Base-by-base conservation (phyloP, 2,113 vertebrate species). In the Colossoma macropomum region DNA sequence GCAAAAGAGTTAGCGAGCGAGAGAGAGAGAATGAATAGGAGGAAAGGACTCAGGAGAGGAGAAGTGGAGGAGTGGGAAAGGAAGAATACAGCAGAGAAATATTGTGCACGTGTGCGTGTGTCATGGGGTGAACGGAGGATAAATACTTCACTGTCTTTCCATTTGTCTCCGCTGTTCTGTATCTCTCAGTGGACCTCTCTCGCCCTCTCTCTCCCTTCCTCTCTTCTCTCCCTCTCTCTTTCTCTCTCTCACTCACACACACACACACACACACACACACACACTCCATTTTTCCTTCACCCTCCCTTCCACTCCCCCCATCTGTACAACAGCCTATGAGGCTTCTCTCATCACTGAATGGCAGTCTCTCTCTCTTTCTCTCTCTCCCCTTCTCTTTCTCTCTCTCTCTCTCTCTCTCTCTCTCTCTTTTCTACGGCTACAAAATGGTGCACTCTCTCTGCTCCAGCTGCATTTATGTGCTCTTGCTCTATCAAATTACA, bases 391-490 rank as follows among this genome's bases (percentile, higher is more conserved):
- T 2, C 38, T 41, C 4, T 5, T 52, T 79, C n/a, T 34, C 72
- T 11, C 48, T 12, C 45, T 77, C 68, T 19, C 59, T 38, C n/a
- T 66, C 41, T 66, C n/a, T 52, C 38, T 78, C 38, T 81, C 13
- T 45, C 3, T 48, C 15, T n/a, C 16, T 11, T n/a, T 21, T 74
- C n/a, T 52, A 45, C 10, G 10, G 41, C 41, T 45, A 9, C 41
- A 45, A 9, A 1, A 45, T 45, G 4, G 41, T 11, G 1, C 41
- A 45, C 52, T 48, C 1, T 48, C 45, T 48, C 38, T 78, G n/a
- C 79, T 86, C 85, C 70, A 38, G 34, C 34, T 38, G 34, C 34
- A 38, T 84, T 83, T 8, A 83, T 48, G 45, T 15, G 13, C 45
- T 48, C 52, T 56, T 2, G 23, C 19, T 15, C 54, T 59, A 21